Evolutionary conservation across 2,888 invertebrate species (phyloP).

Genomic region (Nasonia oneida): DNA sequence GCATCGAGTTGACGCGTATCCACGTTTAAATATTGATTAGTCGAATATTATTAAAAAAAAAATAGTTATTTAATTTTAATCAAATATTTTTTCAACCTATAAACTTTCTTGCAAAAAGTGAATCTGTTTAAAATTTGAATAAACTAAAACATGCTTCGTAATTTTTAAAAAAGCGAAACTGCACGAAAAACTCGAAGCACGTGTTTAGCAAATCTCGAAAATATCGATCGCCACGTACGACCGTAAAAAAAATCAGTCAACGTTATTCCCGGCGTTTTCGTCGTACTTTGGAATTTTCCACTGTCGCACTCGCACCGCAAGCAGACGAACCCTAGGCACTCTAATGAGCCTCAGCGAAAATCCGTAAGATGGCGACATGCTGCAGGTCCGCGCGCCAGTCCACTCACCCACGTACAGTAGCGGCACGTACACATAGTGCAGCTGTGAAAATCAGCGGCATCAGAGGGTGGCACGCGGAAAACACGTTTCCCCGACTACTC

Average conservation of each 20-base stretch:
- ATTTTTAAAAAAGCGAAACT: too few relatives aligned
- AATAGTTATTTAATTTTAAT: too few relatives aligned
- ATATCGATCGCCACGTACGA: background rate
- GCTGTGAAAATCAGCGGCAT: slow-evolving; percentile 7
- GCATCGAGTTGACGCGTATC: background rate
- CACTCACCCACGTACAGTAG: background rate
- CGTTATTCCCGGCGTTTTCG: background rate
- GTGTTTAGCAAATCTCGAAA: background rate
- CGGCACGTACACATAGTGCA: background rate
- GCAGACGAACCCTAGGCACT: background rate
- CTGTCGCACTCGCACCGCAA: background rate
- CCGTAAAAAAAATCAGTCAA: background rate
- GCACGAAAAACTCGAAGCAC: too few relatives aligned
- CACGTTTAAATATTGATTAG: background rate
- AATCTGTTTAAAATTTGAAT: too few relatives aligned
- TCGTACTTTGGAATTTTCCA: slow-evolving; percentile 30
- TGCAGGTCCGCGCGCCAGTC: background rate
- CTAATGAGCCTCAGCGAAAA: background rate
- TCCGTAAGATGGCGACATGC: slow-evolving; percentile 32
- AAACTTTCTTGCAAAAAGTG: too few relatives aligned
- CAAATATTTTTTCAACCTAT: too few relatives aligned
- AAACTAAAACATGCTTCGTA: too few relatives aligned
- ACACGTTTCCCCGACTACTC: slow-evolving; percentile 49
- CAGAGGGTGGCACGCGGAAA: slow-evolving; percentile 51
- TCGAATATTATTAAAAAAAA: too few relatives aligned